Conservation (phyloP, 2,113 vertebrate genomes). For the Carollia perspicillata region DNA sequence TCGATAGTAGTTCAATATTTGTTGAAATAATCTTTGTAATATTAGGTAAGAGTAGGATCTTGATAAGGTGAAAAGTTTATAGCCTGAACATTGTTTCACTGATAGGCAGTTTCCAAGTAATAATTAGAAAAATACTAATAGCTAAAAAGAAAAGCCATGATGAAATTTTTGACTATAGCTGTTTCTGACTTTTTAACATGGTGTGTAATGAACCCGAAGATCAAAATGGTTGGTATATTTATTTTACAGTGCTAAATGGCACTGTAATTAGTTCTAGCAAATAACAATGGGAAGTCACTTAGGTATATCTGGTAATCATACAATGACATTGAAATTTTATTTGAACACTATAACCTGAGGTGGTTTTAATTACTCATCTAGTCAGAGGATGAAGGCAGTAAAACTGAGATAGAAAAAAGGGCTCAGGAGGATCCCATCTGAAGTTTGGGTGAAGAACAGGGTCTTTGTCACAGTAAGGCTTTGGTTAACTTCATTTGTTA, state of each 20-base stretch:
- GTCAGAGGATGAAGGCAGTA: not conserved
- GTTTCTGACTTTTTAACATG: not conserved
- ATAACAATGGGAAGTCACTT: not conserved
- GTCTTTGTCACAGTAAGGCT: not conserved
- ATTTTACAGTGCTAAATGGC: not conserved
- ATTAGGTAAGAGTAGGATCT: not conserved
- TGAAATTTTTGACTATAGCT: not conserved
- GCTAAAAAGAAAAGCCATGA: not conserved
- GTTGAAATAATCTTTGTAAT: slow-evolving; percentile 13
- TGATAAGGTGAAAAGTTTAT: not conserved
- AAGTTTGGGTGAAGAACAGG: not conserved
- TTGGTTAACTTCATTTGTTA: not conserved
- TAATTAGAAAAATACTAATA: not conserved
- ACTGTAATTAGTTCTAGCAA: not conserved
- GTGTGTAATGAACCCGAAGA: not conserved
- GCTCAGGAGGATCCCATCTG: not conserved
- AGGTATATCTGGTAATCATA: not conserved
- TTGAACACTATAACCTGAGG: not conserved
- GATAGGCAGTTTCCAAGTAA: not conserved
- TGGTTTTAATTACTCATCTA: not conserved
- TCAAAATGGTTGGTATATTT: not conserved
- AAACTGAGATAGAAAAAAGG: not conserved
- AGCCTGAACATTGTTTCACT: not conserved
- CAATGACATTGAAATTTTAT: not conserved
- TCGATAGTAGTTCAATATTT: not conserved